Base-by-base conservation (phyloP, 2,113 vertebrate genomes). In the Oncorhynchus gorbuscha region DNA sequence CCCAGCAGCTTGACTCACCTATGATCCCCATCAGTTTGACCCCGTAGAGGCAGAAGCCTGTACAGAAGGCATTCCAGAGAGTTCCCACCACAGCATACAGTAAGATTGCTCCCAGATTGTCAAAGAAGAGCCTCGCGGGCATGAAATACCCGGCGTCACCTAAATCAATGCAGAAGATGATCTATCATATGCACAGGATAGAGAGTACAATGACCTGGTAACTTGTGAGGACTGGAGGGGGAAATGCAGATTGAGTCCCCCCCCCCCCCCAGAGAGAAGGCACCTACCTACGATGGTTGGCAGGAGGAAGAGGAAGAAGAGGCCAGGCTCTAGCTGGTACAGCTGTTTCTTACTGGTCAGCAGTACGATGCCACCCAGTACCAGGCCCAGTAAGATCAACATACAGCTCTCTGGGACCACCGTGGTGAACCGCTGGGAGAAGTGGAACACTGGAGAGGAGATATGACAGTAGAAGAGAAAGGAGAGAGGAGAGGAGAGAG, bases 231-330 rank as follows among this genome's bases (percentile, higher is more conserved):
- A 39, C 8, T 39, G 0, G 6, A 8, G 7, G 35, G 6, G 24
- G 24, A 39, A 8, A 39, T 7, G 35, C 7, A 2, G 39, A 26
- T 9, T 8, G 39, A 39, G 39, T 39, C n/a, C n/a, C n/a, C n/a
- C n/a, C n/a, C n/a, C 9, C 39, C 39, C 39, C 39, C 39, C 7
- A 39, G 39, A 9, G 8, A 39, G 39, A 51, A 51, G 14, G 49
- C 49, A 51, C 49, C 49, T 51, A 51, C 49, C 93, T 76, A 99
- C 97, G 0, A 99, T 99, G 77, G 97, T 97, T 4, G 97, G 97
- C 81, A 99, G 89, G 71, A 99, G 94, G 90, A 98, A 99, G 83
- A 99, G 96, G 92, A 99, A 99, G 92, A 99, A 99, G 84, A 97
- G 96, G 84, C 94, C 94, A 13, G 97, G 97, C 77, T 98, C 96